Base-by-base conservation (phyloP, 92 coral and sea anemone genomes). In the Anthopleura xanthogrammica region DNA sequence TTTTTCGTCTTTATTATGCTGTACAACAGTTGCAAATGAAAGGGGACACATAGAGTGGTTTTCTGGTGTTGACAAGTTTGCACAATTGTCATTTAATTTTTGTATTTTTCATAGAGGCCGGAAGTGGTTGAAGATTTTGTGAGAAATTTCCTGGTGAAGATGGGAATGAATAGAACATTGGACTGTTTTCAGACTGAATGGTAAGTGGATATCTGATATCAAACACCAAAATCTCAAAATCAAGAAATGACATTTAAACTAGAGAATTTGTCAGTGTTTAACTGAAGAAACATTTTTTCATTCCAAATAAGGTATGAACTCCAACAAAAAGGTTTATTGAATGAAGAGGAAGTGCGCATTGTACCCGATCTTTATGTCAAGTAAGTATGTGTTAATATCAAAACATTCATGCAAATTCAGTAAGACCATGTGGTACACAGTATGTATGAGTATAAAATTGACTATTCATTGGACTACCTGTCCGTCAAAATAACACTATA, bases 141-240 rank as follows among this genome's bases (percentile, higher is more conserved):
- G 76, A 87, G 99, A 79, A 97, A 97, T 83, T 94, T 97, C 87
- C 92, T 97, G 65, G 99, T 97, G 23, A 97, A 97, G 86, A 97
- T 97, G 98, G 95, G 95, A n/a, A 97, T 97, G 99, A 87, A 85
- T 68, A 91, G 97, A 72, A 97, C 98, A 40, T 81, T 97, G 70
- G 99, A 97, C 66, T 97, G 99, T 79, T 97, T 97, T 83, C 99
- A 97, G 76, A 92, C 98, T 50, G 99, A 97, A 86, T 97, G 99
- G 99, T 94, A 74, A 87, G 94, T 60, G 60, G n/a, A 56, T 2
- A 46, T 9, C 2, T 41, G 16, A 29, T 29, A 29, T 29, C 36
- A 29, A 29, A 0, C 36, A 29, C 36, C 36, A 29, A 29, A 29
- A 57, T 55, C 19, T 16, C 42, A 36, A 14, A 12, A 2, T 80